These are phyloP conservation scores for Clarias gariepinus DNA, from an alignment of 2,113 vertebrate genomes.

Conservation along the genomic window DNA sequence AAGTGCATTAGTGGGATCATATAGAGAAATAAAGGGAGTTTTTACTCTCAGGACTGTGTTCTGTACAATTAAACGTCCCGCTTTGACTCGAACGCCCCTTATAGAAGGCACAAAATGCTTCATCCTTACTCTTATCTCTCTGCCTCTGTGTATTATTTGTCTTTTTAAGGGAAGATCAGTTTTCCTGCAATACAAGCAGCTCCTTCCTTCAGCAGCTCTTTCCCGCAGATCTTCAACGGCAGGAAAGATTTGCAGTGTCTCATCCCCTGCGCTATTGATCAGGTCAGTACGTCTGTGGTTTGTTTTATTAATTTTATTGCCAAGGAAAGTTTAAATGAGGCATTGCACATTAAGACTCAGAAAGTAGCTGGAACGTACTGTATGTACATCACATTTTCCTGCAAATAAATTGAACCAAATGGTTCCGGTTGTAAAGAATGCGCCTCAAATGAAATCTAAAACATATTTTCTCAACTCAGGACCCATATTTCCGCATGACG, in stretches of 20 bases:
- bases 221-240: slow-evolving; percentile 89
- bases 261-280: slow-evolving; percentile 96
- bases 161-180: slow-evolving; percentile 88
- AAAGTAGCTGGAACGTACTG: neutral
- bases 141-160: neutral
- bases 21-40: no score
- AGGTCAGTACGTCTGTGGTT: slow-evolving; percentile 72
- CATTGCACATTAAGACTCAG: neutral
- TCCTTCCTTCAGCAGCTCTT: slow-evolving; percentile 93
- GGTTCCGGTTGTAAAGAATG: neutral
- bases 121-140: neutral
- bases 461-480: slow-evolving; percentile 68
- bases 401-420: neutral
- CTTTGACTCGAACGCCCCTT: no score
- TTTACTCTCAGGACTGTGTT: no score
- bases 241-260: slow-evolving; percentile 89
- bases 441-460: neutral
- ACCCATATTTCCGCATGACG: slow-evolving; percentile 98
- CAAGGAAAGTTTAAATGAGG: neutral
- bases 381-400: neutral
- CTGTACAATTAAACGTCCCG: no score
- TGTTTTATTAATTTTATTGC: neutral
- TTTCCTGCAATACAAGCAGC: slow-evolving; percentile 97
- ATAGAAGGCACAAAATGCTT: neutral
- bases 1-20: no score